phyloP scores from a whole-genome alignment of 2,797 vertebrate genomes.

The Tachyglossus aculeatus region DNA sequence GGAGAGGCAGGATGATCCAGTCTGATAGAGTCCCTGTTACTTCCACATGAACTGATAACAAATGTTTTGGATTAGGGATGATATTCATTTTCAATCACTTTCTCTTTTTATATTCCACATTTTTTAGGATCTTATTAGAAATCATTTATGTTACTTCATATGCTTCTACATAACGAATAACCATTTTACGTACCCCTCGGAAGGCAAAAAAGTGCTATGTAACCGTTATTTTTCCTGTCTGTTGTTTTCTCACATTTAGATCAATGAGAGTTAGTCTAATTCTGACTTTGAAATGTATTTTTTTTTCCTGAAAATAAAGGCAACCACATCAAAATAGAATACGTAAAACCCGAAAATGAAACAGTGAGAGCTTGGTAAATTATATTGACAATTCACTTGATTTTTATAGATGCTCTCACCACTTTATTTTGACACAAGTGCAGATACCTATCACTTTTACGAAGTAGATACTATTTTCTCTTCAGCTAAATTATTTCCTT shows the following conservation, averaged over 20 bases:
- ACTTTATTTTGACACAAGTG: conserved; percentile 6
- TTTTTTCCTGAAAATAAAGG: too few relatives aligned
- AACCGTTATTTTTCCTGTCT: background rate
- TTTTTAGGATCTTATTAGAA: background rate
- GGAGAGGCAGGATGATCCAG: too few relatives aligned
- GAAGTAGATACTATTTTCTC: background rate
- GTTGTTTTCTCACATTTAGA: too few relatives aligned
- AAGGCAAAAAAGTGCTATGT: background rate
- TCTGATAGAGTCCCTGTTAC: too few relatives aligned
- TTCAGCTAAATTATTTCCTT: background rate
- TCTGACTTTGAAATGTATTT: too few relatives aligned
- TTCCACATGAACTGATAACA: too few relatives aligned
- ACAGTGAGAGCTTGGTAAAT: conserved; percentile 32
- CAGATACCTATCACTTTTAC: background rate
- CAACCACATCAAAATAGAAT: too few relatives aligned
- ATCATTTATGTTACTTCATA: too few relatives aligned
- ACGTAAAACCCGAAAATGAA: conserved; percentile 42
- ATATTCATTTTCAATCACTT: background rate
- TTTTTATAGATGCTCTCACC: conserved; percentile 8
- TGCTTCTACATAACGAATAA: too few relatives aligned
- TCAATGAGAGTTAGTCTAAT: too few relatives aligned
- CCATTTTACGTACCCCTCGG: too few relatives aligned
- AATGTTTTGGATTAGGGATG: background rate
- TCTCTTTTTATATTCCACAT: background rate
- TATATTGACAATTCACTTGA: conserved; percentile 40